Evolutionary conservation across 2,888 invertebrate genomes (phyloP).

Genomic region (Epiblema foenella): DNA sequence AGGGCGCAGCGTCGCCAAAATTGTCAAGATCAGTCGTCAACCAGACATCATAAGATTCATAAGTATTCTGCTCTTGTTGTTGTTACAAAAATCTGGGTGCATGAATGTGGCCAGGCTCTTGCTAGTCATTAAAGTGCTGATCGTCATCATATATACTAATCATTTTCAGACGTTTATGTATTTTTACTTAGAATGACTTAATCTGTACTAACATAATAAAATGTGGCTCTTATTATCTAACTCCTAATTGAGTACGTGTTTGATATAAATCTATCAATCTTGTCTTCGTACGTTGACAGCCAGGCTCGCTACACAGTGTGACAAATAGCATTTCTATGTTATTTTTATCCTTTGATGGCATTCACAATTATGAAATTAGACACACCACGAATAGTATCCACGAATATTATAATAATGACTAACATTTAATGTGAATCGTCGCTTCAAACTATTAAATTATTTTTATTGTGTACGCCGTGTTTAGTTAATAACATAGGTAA

Average conservation of each 20-base stretch:
- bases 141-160: too few species aligned
- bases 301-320: background rate
- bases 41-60: too few species aligned
- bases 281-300: background rate
- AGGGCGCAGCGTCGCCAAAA: too few species aligned
- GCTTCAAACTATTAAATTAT: slow-evolving; percentile 13
- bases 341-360: background rate
- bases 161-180: background rate
- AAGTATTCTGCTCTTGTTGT: too few species aligned
- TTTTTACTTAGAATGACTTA: background rate
- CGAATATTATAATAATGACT: too few species aligned
- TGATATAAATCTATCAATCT: slow-evolving; percentile 5
- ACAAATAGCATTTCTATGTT: background rate
- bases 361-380: slow-evolving; percentile 2
- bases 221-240: background rate
- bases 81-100: too few species aligned
- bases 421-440: slow-evolving; percentile 9
- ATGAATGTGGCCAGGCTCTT: too few species aligned
- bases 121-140: too few species aligned
- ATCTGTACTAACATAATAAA: background rate
- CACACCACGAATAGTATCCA: slow-evolving; percentile 4
- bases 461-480: slow-evolving; percentile 30
- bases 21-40: too few species aligned
- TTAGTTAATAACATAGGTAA: slow-evolving; percentile 13
- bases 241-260: background rate